Percentiles rank a stretch among this genome's conserved stretches.
phyloP scores from a whole-genome alignment of 1,140 invertebrate species.

The Euschistus heros region DNA sequence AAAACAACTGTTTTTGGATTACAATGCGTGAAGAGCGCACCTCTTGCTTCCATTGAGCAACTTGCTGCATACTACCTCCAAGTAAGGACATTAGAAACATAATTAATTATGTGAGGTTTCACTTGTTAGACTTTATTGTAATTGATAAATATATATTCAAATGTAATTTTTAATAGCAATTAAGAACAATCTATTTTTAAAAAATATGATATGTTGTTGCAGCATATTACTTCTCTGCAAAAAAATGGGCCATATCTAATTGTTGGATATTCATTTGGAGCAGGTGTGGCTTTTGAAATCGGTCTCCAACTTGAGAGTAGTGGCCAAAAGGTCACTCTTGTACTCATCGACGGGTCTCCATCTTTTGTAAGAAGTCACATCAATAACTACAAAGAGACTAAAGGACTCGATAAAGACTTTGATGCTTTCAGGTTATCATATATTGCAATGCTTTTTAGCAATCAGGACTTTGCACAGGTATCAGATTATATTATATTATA shows the following conservation, averaged over 20 bases:
- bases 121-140: too few relatives aligned
- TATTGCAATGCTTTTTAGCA: slow-evolving; percentile 69
- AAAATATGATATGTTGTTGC: slow-evolving; percentile 29
- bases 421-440: slow-evolving; percentile 56
- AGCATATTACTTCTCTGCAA: slow-evolving; percentile 64
- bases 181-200: too few relatives aligned
- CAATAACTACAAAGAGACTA: slow-evolving; percentile 6
- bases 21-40: slow-evolving; percentile 72
- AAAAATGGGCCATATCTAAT: slow-evolving; percentile 73
- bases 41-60: slow-evolving; percentile 57
- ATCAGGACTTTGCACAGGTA: slow-evolving; percentile 61
- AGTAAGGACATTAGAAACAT: slow-evolving; percentile 33
- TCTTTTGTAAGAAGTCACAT: slow-evolving; percentile 3
- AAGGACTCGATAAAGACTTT: slow-evolving; percentile 44
- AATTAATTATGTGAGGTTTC: too few relatives aligned
- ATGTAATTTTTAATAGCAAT: too few relatives aligned
- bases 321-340: slow-evolving; percentile 50
- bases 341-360: slow-evolving; percentile 84
- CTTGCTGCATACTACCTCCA: slow-evolving; percentile 70
- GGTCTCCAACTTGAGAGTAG: slow-evolving; percentile 63
- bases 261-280: slow-evolving; percentile 90
- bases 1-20: slow-evolving; percentile 68
- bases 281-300: slow-evolving; percentile 88
- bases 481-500: background rate
- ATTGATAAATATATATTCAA: too few relatives aligned